Base-by-base conservation (phyloP, 2,888 invertebrate genomes). In the Electrophaes corylata region DNA sequence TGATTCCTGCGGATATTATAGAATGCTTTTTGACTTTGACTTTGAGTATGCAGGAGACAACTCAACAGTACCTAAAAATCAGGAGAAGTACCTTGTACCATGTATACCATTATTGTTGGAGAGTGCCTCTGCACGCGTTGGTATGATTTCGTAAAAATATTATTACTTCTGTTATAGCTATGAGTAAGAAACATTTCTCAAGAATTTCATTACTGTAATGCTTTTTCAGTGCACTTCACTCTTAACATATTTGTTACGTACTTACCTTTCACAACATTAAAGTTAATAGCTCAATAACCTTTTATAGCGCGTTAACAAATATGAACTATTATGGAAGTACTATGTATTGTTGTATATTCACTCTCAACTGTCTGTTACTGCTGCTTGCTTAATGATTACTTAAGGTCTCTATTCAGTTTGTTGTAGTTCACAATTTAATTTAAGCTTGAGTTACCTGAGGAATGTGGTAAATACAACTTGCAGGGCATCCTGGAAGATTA, bases 261-360 rank as follows among this genome's bases (percentile, higher is more conserved):
- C 35, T 58, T 58, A 53, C 53, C 48, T 48, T 52, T 39, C 48
- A 37, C 47, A 48, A 44, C 53, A 49, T 29, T 53, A 45, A 41
- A 55, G 55, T 51, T 37, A 48, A 60, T 31, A 29, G 47, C 39
- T 14, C 44, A 46, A 44, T 60, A 48, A 55, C 43, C 10, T 55
- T 60, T 51, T 55, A 60, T 60, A 39, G 47, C 55, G 51, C 51
- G 40, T 55, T 60, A 60, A 60, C 55, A 55, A 55, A 60, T 55
- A 51, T 51, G 23, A 48, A 60, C 33, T 47, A 55, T 55, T 60
- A 60, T 55, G 20, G 10, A 29, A 40, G 19, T 50, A 33, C 33
- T 4, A 12, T 20, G 51, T 39, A 37, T 54, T 59, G 45, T 50
- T 54, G 54, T 53, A 41, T 39, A 16, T 50, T 55, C 37, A 20